Percentiles rank a stretch among this genome's conserved stretches.
Conservation (phyloP, 2,888 invertebrate genomes). For the Germaria angustata region DNA sequence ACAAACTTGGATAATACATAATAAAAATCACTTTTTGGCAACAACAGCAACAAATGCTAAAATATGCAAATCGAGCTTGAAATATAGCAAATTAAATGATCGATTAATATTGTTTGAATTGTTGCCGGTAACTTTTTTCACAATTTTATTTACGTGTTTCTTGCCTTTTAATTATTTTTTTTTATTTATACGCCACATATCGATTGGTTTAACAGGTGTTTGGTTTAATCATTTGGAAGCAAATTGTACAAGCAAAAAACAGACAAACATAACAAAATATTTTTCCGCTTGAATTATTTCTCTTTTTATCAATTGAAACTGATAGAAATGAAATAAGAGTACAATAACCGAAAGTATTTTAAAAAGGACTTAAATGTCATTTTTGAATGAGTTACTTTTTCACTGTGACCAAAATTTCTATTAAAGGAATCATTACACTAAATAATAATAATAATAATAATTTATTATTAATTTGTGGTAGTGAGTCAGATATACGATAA, state of each 20-base stretch:
- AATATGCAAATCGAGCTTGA: not conserved
- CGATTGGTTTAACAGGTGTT: conserved; percentile 1
- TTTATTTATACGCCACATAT: not conserved
- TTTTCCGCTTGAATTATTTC: conserved; percentile 26
- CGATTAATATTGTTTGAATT: not conserved
- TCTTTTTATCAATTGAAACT: conserved; percentile 8
- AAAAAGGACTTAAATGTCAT: not conserved
- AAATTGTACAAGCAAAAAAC: conserved; percentile 5
- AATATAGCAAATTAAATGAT: not conserved
- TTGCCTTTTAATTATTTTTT: not conserved
- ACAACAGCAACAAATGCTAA: too few relatives aligned
- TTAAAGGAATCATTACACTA: too few relatives aligned
- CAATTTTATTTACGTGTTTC: not conserved
- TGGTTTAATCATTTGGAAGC: conserved; percentile 47
- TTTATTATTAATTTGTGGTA: too few relatives aligned
- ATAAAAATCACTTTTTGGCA: too few relatives aligned
- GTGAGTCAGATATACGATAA: too few relatives aligned
- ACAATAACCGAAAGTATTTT: not conserved
- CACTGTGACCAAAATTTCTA: too few relatives aligned
- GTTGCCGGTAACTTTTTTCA: not conserved
- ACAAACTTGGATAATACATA: too few relatives aligned
- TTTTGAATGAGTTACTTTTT: too few relatives aligned
- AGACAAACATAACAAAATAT: conserved; percentile 12
- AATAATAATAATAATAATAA: too few relatives aligned
- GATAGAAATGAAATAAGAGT: not conserved